Base-by-base conservation (phyloP, 2,888 invertebrate species). In the Erebia palarica region DNA sequence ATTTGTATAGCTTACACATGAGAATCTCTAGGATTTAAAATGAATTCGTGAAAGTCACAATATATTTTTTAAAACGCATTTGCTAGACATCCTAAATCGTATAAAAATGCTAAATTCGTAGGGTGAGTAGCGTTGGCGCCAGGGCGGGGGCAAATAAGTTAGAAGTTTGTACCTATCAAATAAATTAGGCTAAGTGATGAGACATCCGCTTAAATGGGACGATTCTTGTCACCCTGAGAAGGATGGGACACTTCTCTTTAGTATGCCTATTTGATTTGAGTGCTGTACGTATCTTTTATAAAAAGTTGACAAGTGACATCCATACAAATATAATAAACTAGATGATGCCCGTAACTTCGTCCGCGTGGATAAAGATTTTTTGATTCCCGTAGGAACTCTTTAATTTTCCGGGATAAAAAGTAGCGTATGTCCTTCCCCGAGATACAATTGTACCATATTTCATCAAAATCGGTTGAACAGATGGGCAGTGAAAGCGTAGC, bases 181-280 rank as follows among this genome's bases (percentile, higher is more conserved):
- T 65, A 65, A 65, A 65, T 65, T 65, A 55, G 53, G 42, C 55
- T 55, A 65, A 65, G 53, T 65, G 53, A 63, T 18, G 63, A 63
- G 47, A 65, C 65, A 65, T 55, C 55, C 42, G 53, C 53, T 65
- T 55, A 42, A 55, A 65, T 55, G 65, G 21, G 53, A 65, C 55
- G 65, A 55, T 42, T 65, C 18, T 65, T 65, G 53, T 65, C 36
- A 55, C 47, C 14, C 27, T 47, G 3, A 47, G 47, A 47, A 47
- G 14, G 51, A 60, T 18, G 16, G 55, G 36, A 65, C 42, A 36
- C 16, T 65, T 55, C 47, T 42, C 55, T 53, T 53, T 65, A 14
- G 14, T 65, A 53, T 63, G 7, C 4, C 1, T 18, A 59, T 27
- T 27, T 8, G 36, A 36, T 59, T 59, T 51, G n/a, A 51, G 51